Evolutionary conservation across 2,888 invertebrate genomes (phyloP).

Genomic region (Noctua janthina): DNA sequence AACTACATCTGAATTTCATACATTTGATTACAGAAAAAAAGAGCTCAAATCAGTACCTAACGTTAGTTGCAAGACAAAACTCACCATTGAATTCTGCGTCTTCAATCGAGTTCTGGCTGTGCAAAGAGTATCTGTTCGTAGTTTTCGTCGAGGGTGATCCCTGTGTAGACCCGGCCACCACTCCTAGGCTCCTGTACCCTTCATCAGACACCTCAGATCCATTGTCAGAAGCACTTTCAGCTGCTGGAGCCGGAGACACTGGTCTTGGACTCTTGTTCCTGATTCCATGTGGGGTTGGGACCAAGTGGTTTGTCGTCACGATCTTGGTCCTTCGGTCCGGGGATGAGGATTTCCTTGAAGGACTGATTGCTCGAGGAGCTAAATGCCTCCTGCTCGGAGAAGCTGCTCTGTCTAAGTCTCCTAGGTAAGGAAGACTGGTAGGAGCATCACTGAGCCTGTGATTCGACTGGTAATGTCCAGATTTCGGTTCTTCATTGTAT

Average conservation of each 20-base stretch:
- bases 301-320: slow-evolving; percentile 84
- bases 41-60: not conserved
- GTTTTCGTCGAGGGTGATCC: slow-evolving; percentile 88
- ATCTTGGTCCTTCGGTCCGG: slow-evolving; percentile 85
- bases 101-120: slow-evolving; percentile 93
- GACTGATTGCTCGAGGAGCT: slow-evolving; percentile 79
- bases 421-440: slow-evolving; percentile 84
- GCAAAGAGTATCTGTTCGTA: slow-evolving; percentile 92
- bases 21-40: not conserved
- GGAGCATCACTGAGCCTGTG: slow-evolving; percentile 80
- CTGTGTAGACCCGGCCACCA: slow-evolving; percentile 90
- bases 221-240: slow-evolving; percentile 93
- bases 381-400: slow-evolving; percentile 82
- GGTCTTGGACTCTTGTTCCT: slow-evolving; percentile 86
- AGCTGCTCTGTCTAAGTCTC: slow-evolving; percentile 81
- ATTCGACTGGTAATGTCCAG: slow-evolving; percentile 81
- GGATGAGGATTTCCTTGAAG: slow-evolving; percentile 84
- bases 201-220: slow-evolving; percentile 96
- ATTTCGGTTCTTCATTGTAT: slow-evolving; percentile 78
- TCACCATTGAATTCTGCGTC: slow-evolving; percentile 93
- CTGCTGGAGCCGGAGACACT: slow-evolving; percentile 90
- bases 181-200: slow-evolving; percentile 95
- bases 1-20: not conserved
- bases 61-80: slow-evolving; percentile 57
- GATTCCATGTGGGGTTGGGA: slow-evolving; percentile 86